Evolutionary conservation across 2,888 invertebrate genomes (phyloP).

Genomic region (Drosophila kambysellisi): DNA sequence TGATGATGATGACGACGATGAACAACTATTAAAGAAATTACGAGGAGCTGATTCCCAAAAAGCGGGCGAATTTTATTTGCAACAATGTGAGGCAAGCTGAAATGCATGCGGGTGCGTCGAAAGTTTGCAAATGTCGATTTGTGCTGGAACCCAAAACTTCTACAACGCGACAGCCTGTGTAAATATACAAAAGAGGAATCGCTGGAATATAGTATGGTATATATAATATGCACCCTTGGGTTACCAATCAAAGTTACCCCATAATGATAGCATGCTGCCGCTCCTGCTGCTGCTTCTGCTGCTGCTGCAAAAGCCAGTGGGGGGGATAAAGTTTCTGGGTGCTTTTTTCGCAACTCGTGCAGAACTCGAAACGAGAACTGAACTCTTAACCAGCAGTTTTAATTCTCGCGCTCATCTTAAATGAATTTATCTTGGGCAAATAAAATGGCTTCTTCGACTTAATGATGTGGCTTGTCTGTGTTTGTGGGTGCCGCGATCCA

Average conservation of each 20-base stretch:
- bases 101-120: slow-evolving; percentile 76
- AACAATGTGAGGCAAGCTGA: slow-evolving; percentile 70
- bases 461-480: slow-evolving; percentile 63
- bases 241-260: slow-evolving; percentile 60
- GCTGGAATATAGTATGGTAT: slow-evolving; percentile 39
- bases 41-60: slow-evolving; percentile 72
- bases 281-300: not conserved
- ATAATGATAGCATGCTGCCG: slow-evolving; percentile 36
- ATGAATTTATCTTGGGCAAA: slow-evolving; percentile 67
- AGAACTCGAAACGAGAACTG: slow-evolving; percentile 9
- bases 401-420: slow-evolving; percentile 64
- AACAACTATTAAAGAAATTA: slow-evolving; percentile 82
- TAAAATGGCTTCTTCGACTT: slow-evolving; percentile 63
- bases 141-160: slow-evolving; percentile 54
- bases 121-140: slow-evolving; percentile 74
- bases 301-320: not conserved
- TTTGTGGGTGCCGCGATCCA: slow-evolving; percentile 23
- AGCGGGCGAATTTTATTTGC: slow-evolving; percentile 68
- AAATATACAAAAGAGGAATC: slow-evolving; percentile 47
- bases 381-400: slow-evolving; percentile 70
- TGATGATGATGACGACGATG: slow-evolving; percentile 55
- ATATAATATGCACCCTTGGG: slow-evolving; percentile 65
- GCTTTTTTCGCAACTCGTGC: slow-evolving; percentile 40
- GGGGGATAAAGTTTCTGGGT: slow-evolving; percentile 35
- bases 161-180: slow-evolving; percentile 74